phyloP scores from a whole-genome alignment of 2,797 vertebrate genomes.

The Orientallactaga sibirica region DNA sequence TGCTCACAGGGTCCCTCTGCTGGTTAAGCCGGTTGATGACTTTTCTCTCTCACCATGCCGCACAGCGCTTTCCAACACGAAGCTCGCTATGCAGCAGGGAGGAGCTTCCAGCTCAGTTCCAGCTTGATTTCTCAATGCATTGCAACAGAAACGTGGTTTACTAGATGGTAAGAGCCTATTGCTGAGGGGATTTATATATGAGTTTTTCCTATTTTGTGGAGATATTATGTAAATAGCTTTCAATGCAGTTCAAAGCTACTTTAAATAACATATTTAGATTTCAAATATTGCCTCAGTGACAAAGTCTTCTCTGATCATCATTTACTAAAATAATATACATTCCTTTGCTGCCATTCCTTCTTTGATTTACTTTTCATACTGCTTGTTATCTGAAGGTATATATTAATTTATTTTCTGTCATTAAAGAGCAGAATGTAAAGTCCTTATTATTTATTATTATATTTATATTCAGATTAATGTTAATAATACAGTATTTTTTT shows the following conservation, averaged over 20 bases:
- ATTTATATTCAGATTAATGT: neutral
- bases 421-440: conserved; percentile 29
- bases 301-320: neutral
- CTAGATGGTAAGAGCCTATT: no score
- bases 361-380: neutral
- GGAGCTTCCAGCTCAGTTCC: no score
- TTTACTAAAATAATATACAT: neutral
- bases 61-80: no score
- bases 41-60: no score
- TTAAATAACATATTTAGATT: neutral
- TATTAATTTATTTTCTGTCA: conserved; percentile 7
- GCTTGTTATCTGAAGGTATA: neutral
- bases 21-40: no score
- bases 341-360: neutral
- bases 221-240: neutral
- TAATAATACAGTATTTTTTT: neutral
- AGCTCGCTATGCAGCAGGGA: no score
- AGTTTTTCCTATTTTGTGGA: neutral
- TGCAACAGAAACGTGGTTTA: no score
- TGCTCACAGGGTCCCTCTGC: no score
- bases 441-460: neutral
- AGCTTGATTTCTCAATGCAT: no score
- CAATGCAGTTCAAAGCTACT: neutral
- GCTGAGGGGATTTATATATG: no score
- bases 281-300: neutral